Conservation (phyloP, 2,888 invertebrate species). For the Philonicus albiceps region DNA sequence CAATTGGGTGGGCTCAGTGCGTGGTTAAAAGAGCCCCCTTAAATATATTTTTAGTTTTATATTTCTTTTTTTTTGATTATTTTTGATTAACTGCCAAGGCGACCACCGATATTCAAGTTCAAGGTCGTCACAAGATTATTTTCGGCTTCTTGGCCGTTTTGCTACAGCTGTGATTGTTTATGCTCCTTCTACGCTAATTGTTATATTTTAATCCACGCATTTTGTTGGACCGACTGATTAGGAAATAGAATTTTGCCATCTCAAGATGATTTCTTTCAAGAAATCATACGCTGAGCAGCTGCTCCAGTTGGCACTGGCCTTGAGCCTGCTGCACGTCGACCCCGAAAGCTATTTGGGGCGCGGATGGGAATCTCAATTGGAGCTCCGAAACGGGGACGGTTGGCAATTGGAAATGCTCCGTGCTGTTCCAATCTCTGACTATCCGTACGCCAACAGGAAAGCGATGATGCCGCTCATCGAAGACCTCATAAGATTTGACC, state of each 20-base stretch:
- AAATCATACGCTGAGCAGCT: slow-evolving; percentile 84
- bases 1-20: neutral
- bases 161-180: slow-evolving; percentile 32
- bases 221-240: slow-evolving; percentile 21
- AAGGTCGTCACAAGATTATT: slow-evolving; percentile 40
- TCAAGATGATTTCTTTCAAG: slow-evolving; percentile 78
- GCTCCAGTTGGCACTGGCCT: slow-evolving; percentile 79
- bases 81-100: slow-evolving; percentile 27
- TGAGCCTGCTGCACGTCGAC: slow-evolving; percentile 81
- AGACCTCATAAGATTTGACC: slow-evolving; percentile 67
- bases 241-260: slow-evolving; percentile 11
- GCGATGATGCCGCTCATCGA: slow-evolving; percentile 63
- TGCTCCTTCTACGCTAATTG: neutral
- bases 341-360: slow-evolving; percentile 74
- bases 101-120: slow-evolving; percentile 42
- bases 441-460: slow-evolving; percentile 62
- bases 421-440: slow-evolving; percentile 59
- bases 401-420: slow-evolving; percentile 63
- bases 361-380: slow-evolving; percentile 63
- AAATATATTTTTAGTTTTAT: neutral
- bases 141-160: neutral
- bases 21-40: neutral
- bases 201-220: neutral
- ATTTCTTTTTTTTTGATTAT: neutral
- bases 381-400: slow-evolving; percentile 59